phyloP scores from a whole-genome alignment of 1,140 invertebrate species.

The Antheraea pernyi region DNA sequence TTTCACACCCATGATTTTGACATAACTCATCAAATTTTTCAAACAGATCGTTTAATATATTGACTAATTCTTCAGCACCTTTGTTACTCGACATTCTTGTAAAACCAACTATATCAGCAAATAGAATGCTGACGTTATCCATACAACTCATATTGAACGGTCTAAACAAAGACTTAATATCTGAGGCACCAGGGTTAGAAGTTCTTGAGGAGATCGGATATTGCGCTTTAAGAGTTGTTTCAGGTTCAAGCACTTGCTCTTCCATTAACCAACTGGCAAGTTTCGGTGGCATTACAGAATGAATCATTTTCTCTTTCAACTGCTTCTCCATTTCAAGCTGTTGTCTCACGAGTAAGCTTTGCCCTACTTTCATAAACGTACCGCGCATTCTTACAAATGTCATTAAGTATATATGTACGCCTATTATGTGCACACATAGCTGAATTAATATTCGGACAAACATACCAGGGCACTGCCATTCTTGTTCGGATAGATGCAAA shows the following conservation, averaged over 20 bases:
- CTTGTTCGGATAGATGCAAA: slow-evolving; percentile 67
- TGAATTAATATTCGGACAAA: slow-evolving; percentile 90
- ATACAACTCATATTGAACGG: slow-evolving; percentile 98
- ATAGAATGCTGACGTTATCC: slow-evolving; percentile 98
- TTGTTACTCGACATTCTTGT: slow-evolving; percentile 99
- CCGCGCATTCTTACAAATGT: slow-evolving; percentile 94
- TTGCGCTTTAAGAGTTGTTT: slow-evolving; percentile 65
- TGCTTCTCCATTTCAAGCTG: slow-evolving; percentile 96
- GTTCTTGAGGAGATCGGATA: slow-evolving; percentile 70
- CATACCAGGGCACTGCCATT: slow-evolving; percentile 80
- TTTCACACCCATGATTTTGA: slow-evolving; percentile 91
- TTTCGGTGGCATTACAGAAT: slow-evolving; percentile 96
- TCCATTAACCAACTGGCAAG: slow-evolving; percentile 93
- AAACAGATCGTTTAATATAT: slow-evolving; percentile 96
- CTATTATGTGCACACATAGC: slow-evolving; percentile 94
- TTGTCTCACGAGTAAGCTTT: slow-evolving; percentile 88
- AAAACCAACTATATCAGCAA: slow-evolving; percentile 98
- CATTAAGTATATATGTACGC: slow-evolving; percentile 96
- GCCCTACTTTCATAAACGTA: slow-evolving; percentile 98
- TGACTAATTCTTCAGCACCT: slow-evolving; percentile 91
- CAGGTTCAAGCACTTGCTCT: slow-evolving; percentile 81
- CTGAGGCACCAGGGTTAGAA: slow-evolving; percentile 81
- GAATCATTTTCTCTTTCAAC: slow-evolving; percentile 98
- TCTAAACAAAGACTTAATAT: slow-evolving; percentile 90
- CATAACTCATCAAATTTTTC: slow-evolving; percentile 95